Conservation (phyloP, 2,888 invertebrate species). For the Aricia artaxerxes region DNA sequence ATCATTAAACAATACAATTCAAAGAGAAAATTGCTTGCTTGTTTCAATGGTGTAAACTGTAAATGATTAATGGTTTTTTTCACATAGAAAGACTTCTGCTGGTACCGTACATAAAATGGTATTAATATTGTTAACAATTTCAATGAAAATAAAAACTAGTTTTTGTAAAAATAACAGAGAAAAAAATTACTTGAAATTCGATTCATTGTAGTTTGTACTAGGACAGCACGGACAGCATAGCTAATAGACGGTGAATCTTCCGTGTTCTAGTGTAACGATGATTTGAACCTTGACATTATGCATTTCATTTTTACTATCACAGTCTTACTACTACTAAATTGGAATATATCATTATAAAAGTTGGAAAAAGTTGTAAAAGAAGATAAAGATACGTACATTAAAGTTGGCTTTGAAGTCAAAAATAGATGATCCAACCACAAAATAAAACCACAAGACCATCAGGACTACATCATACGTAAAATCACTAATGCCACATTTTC, state of each 20-base stretch:
- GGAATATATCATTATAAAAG: background rate
- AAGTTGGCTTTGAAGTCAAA: conserved; percentile 54
- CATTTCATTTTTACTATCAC: conserved; percentile 16
- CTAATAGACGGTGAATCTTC: background rate
- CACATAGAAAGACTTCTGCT: background rate
- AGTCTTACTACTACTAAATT: background rate
- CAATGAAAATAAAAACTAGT: background rate
- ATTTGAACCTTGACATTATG: conserved; percentile 29
- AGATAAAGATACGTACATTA: conserved; percentile 53
- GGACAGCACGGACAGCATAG: background rate
- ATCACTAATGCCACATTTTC: conserved; percentile 40
- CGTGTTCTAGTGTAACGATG: background rate
- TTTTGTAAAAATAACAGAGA: background rate
- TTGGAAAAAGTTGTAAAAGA: conserved; percentile 26
- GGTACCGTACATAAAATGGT: background rate
- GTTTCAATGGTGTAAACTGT: background rate
- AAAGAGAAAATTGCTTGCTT: conserved; percentile 25
- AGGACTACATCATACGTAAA: conserved; percentile 67
- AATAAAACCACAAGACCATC: conserved; percentile 62
- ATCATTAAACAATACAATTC: conserved; percentile 16
- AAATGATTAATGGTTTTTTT: background rate
- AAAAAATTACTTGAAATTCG: background rate
- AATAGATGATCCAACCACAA: conserved; percentile 68
- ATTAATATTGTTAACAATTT: background rate
- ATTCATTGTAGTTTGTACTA: background rate